Conservation (phyloP, 2,888 invertebrate species). For the Pediacus dermestoides region DNA sequence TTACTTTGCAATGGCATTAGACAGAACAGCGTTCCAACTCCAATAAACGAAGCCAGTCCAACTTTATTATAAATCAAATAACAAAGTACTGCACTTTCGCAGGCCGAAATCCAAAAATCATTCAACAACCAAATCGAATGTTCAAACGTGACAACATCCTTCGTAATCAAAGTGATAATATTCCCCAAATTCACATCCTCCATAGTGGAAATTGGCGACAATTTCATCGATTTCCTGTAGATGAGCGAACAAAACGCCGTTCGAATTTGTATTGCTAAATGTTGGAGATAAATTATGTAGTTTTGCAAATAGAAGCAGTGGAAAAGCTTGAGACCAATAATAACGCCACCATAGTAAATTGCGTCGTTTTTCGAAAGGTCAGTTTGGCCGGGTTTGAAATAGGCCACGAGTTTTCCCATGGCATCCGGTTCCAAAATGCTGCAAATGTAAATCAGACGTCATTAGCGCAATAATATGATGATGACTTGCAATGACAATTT, state of each 20-base stretch:
- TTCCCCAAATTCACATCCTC: slow-evolving; percentile 63
- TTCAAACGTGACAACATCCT: slow-evolving; percentile 88
- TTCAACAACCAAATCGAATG: slow-evolving; percentile 82
- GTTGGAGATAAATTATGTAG: slow-evolving; percentile 71
- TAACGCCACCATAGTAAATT: slow-evolving; percentile 68
- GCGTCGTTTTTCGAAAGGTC: slow-evolving; percentile 54
- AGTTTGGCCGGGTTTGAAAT: slow-evolving; percentile 55
- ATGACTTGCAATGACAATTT: too few relatives aligned
- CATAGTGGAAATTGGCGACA: slow-evolving; percentile 47
- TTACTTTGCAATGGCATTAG: slow-evolving; percentile 41
- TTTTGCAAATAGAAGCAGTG: slow-evolving; percentile 65
- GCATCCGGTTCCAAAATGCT: slow-evolving; percentile 63
- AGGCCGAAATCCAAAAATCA: slow-evolving; percentile 56
- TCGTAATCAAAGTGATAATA: slow-evolving; percentile 84
- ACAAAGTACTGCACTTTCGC: slow-evolving; percentile 79
- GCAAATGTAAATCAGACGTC: slow-evolving; percentile 20
- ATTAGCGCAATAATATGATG: too few relatives aligned
- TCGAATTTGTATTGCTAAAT: slow-evolving; percentile 74
- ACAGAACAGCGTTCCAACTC: slow-evolving; percentile 52
- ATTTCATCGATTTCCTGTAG: slow-evolving; percentile 62
- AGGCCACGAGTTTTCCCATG: slow-evolving; percentile 61
- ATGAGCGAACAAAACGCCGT: slow-evolving; percentile 77
- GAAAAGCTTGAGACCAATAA: slow-evolving; percentile 66
- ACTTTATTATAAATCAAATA: slow-evolving; percentile 68
- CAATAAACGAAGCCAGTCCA: slow-evolving; percentile 52